Conservation (phyloP, 2,888 invertebrate genomes). For the Volucella inanis region DNA sequence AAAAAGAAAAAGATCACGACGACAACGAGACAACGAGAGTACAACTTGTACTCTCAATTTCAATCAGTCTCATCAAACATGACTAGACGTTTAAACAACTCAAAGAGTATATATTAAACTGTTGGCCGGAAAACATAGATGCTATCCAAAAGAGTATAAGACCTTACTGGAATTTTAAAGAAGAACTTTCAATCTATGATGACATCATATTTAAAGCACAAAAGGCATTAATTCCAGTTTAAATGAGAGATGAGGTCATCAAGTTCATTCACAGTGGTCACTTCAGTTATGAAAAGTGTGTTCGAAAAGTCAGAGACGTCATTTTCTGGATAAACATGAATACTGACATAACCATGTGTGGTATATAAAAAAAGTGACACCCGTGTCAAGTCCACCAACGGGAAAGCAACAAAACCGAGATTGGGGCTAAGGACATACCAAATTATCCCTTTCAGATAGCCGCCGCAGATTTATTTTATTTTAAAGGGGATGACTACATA, state of each 20-base stretch:
- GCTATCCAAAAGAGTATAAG: not conserved
- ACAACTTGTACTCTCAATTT: not conserved
- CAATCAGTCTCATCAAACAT: not conserved
- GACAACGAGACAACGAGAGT: not conserved
- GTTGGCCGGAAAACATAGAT: not conserved
- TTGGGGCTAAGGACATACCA: conserved; percentile 18
- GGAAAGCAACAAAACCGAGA: not conserved
- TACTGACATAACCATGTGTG: not conserved
- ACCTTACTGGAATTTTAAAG: not conserved
- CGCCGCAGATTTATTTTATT: conserved; percentile 26
- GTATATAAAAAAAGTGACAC: conserved; percentile 18
- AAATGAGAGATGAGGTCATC: not conserved
- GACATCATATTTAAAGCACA: not conserved
- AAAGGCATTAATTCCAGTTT: not conserved
- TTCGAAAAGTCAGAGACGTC: not conserved
- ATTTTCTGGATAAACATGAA: conserved; percentile 28
- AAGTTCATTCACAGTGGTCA: not conserved
- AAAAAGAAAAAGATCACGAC: not conserved
- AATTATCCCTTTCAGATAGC: conserved; percentile 1
- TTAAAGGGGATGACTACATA: conserved; percentile 16
- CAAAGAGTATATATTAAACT: not conserved
- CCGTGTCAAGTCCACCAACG: conserved; percentile 16
- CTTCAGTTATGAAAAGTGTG: not conserved
- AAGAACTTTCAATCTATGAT: not conserved
- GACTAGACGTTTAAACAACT: not conserved